These are phyloP conservation scores for Stichodactyla helianthus DNA, from an alignment of 64 coral and sea anemone genomes.

Conservation along the genomic window DNA sequence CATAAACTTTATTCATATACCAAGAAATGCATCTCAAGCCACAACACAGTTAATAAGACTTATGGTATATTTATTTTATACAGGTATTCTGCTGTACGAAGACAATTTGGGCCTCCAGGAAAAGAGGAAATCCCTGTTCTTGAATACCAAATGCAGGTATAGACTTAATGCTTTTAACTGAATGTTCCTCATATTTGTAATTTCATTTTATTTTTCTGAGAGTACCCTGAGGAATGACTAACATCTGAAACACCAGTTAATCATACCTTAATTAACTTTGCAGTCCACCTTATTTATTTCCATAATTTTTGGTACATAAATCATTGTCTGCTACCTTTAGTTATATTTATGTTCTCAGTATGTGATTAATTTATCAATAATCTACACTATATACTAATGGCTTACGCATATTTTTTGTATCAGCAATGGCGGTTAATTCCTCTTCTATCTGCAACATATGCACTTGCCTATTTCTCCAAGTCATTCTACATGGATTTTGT, in stretches of 20 bases:
- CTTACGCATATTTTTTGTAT: neutral
- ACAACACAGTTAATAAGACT: too few species aligned
- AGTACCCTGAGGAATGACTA: too few species aligned
- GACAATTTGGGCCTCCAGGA: constrained; percentile 91
- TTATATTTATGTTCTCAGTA: too few species aligned
- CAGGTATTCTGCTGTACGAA: constrained; percentile 93
- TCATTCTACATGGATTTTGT: constrained; percentile 75
- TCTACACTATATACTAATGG: neutral
- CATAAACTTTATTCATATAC: too few species aligned
- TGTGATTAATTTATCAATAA: neutral
- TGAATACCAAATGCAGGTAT: constrained; percentile 99
- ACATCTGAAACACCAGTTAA: too few species aligned
- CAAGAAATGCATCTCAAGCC: too few species aligned
- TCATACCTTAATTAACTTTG: too few species aligned
- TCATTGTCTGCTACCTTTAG: too few species aligned
- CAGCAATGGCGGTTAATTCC: constrained; percentile 99
- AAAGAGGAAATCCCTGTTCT: constrained; percentile 89
- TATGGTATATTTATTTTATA: neutral
- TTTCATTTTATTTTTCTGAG: too few species aligned
- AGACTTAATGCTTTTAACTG: neutral
- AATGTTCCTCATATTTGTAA: too few species aligned
- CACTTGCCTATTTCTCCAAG: constrained; percentile 67
- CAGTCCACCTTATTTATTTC: too few species aligned
- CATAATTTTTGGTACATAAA: too few species aligned
- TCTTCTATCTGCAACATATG: constrained; percentile 86